Evolutionary conservation across 2,888 invertebrate species (phyloP), one percentile per base, ranked within the genome.

Genomic region (Deroplatys truncata): DNA sequence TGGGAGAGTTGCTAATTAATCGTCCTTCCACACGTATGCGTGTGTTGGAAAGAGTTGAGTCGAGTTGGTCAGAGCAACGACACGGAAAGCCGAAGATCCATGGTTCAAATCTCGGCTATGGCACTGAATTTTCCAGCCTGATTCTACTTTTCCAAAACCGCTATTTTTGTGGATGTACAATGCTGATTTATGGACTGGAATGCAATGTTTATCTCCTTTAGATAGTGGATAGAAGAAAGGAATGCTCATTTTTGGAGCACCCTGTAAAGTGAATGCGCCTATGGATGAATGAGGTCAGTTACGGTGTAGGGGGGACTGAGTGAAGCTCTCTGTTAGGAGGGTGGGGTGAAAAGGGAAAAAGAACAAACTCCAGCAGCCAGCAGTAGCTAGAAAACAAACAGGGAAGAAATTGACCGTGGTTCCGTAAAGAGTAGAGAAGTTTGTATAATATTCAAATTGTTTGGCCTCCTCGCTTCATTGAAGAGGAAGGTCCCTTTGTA

Each of bases 351-450:
- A 29, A 72, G 82, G 86, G 86, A 28, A 29, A 82, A 86, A 88
- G 49, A 86, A 85, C 85, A 82, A 85, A 82, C 43, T 35, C 5
- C 15, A 20, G 28, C 43, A 43, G 43, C 43, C 43, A 43, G 49
- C 85, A 83, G 89, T 31, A 87, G 83, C 87, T 87, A 83, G 82
- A 87, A 87, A 89, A 89, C 83, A 89, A 89, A 89, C 89, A 89
- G 85, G 85, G 85, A 89, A 89, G 89, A 89, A 89, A 89, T 89
- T 89, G 89, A 89, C 89, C 89, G 89, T 89, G 85, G 85, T 89
- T 89, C 86, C 89, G 86, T 35, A 35, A 31, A 28, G 85, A 43
- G 85, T 35, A n/a, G 29, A 85, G 43, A 82, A 82, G 89, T 85
- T 85, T 89, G 85, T 82, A 82, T 85, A 85, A 89, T 89, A 89